Percentiles rank a stretch among this genome's conserved stretches.
These are phyloP conservation scores for Priocnemis perturbator DNA, from an alignment of 2,888 invertebrate genomes.

Conservation along the genomic window DNA sequence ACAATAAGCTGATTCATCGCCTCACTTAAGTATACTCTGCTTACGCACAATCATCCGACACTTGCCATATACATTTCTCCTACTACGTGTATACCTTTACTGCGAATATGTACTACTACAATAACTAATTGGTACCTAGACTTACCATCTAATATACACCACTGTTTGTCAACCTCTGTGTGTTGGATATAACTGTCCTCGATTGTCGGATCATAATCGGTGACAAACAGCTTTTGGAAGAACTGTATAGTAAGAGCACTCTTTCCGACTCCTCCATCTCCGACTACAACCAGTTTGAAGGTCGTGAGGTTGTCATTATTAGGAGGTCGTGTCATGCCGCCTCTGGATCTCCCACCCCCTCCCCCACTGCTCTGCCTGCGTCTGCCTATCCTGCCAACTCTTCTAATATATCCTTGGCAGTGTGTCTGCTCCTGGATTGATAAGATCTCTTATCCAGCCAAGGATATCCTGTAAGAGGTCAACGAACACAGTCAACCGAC, in stretches of 20 bases:
- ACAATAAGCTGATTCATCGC: too few species aligned
- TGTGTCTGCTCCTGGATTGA: slow-evolving; percentile 27
- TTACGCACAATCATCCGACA: background rate
- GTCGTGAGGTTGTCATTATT: slow-evolving; percentile 83
- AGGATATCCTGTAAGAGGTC: slow-evolving; percentile 36
- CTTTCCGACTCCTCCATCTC: slow-evolving; percentile 96
- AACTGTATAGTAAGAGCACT: slow-evolving; percentile 98
- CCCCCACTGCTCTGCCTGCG: slow-evolving; percentile 64
- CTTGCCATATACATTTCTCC: too few species aligned
- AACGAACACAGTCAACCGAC: background rate
- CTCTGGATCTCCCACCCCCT: slow-evolving; percentile 64
- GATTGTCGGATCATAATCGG: slow-evolving; percentile 96
- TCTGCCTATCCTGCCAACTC: slow-evolving; percentile 70
- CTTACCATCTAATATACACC: slow-evolving; percentile 92
- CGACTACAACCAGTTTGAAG: slow-evolving; percentile 94
- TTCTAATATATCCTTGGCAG: slow-evolving; percentile 53
- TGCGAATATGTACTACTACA: too few species aligned
- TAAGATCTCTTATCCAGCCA: slow-evolving; percentile 21
- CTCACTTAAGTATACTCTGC: too few species aligned
- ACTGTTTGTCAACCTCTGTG: slow-evolving; percentile 93
- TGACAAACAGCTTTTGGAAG: slow-evolving; percentile 95
- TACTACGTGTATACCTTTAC: too few species aligned
- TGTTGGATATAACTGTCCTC: slow-evolving; percentile 97
- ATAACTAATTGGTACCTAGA: background rate
- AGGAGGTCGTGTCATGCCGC: slow-evolving; percentile 82